Percentiles rank a stretch among this genome's conserved stretches.
phyloP scores from a whole-genome alignment of 2,113 vertebrate species.

The Amazona vittata region DNA sequence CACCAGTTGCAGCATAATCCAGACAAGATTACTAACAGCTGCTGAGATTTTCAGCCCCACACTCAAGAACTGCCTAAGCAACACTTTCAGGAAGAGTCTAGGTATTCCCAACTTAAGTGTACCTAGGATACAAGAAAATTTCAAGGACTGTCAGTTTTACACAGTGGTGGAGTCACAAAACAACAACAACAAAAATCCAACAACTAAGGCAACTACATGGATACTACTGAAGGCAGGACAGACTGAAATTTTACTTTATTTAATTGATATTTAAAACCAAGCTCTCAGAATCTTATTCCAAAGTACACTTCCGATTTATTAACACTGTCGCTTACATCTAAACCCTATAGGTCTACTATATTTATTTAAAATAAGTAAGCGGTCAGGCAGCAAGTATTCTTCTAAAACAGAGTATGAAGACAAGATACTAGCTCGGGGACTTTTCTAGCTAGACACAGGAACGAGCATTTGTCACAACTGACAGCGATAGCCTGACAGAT shows the following conservation, averaged over 20 bases:
- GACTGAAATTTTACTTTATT: background rate
- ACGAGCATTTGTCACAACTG: fast-evolving
- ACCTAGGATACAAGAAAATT: background rate
- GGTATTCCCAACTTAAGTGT: background rate
- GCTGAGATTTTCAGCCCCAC: background rate
- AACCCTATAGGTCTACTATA: fast-evolving
- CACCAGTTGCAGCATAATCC: background rate
- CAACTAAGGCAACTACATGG: background rate
- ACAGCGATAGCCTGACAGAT: background rate
- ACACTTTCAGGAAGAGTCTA: background rate
- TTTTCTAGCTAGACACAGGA: fast-evolving
- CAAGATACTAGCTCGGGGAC: background rate
- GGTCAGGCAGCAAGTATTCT: background rate
- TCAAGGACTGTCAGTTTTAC: background rate
- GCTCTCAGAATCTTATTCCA: background rate
- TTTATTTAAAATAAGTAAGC: background rate
- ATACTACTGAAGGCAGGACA: background rate
- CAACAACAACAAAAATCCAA: background rate
- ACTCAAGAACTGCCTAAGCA: background rate
- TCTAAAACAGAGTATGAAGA: background rate
- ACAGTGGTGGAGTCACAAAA: background rate
- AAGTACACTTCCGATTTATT: background rate
- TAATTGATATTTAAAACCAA: background rate
- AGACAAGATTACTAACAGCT: background rate
- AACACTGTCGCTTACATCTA: background rate